Base-by-base conservation (phyloP, 2,888 invertebrate genomes). In the Agrochola lota region DNA sequence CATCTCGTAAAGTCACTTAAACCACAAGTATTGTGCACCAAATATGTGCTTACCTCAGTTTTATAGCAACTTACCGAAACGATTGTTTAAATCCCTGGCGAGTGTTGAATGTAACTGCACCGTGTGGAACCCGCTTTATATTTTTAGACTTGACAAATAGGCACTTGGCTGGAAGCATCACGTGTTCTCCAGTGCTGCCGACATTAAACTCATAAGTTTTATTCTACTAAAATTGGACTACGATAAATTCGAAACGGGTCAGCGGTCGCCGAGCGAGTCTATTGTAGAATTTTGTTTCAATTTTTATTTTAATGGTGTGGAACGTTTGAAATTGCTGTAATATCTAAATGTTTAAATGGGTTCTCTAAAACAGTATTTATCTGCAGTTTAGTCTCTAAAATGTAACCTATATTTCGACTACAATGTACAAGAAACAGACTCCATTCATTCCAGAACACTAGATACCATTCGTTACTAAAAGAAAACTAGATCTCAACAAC, bases 101-200 rank as follows among this genome's bases (percentile, higher is more conserved):
- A 84, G 74, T 73, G 84, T 73, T 84, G 84, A 84, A 77, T 78
- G 76, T 74, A 81, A 80, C 72, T 82, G 66, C 57, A 73, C 67
- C 77, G 78, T 81, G 85, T 77, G 76, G 68, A 86, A 40, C 71
- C 40, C 78, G 79, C 87, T 73, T 85, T 84, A 87, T 85, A 80
- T 79, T 84, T 71, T 72, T 55, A 77, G 71, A 77, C 81, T 85
- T 88, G 84, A 88, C 85, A 88, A 88, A 88, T 88, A 83, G 82
- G 76, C 76, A 85, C 85, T 87, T 85, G 88, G 84, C 82, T 66
- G 74, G 85, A 69, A 85, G 78, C 83, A 81, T 78, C 85, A 86
- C 77, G 78, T 83, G 87, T 75, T 84, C 71, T 82, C 81, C 79
- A 84, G 71, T 80, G 76, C 77, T 43, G 74, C 57, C 76, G 80